Base-by-base conservation (phyloP, 2,888 invertebrate genomes). In the Tigriopus californicus region DNA sequence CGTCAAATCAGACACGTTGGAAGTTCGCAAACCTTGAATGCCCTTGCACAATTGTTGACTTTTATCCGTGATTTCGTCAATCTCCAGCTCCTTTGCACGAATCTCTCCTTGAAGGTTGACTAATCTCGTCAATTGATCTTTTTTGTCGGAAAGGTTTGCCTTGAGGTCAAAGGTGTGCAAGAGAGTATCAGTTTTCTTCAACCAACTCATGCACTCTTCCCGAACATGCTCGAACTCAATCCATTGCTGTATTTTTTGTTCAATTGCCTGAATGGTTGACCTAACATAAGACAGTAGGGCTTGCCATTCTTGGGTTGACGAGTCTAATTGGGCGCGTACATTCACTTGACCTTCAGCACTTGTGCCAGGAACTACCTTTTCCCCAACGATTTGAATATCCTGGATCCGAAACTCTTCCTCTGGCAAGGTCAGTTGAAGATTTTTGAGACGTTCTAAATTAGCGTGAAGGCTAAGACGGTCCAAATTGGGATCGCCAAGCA, bases 271-370 rank as follows among this genome's bases (percentile, higher is more conserved):
- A 52, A 89, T 85, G 0, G 84, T 83, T 13, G 82, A 70, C 65
- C 80, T 79, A 2, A 88, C 79, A 20, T 82, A 77, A 0, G 87
- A 83, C 0, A 82, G 75, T 1, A 90, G 72, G 13, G 83, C 81
- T 69, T 88, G 85, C 89, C 89, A 90, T 72, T 89, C 88, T 68
- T 88, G 86, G 67, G 88, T 87, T 0, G 88, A 85, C 11, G 81
- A 80, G 67, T 89, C 88, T 47, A 90, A 82, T 73, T 89, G 88
- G 12, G 84, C 81, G 62, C 85, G 77, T n/a, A 91, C 83, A 65
- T 85, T 84, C 0, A 81, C 77, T 72, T 89, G 87, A 0, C 89
- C 90, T 49, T 77, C 78, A 67, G 83, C 85, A 41, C 85, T 74
- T 0, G 90, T 90, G 24, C 86, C 87, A 2, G 88, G 85, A 46